Evolutionary conservation across 2,113 vertebrate genomes (phyloP).

Genomic region (Paralichthys olivaceus): DNA sequence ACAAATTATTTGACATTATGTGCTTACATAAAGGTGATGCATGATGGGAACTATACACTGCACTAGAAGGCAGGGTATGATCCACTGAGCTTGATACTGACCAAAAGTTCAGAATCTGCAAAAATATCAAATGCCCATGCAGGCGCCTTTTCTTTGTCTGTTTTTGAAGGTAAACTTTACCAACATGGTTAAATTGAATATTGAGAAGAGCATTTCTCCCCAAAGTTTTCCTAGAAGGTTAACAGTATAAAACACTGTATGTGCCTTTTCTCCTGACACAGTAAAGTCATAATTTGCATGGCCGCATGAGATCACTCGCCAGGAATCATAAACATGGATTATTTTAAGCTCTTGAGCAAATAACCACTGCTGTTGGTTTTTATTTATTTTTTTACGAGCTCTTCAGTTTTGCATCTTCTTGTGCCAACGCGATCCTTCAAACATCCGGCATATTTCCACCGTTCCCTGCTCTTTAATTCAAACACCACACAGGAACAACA

Average conservation of each 20-base stretch:
- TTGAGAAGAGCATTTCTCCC: not conserved
- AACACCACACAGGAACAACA: not conserved
- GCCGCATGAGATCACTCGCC: not conserved
- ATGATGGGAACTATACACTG: no score
- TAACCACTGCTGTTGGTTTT: not conserved
- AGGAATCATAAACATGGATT: not conserved
- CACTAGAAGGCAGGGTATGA: not conserved
- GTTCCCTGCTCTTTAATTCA: constrained; percentile 15
- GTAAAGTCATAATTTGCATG: not conserved
- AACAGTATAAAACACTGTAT: not conserved
- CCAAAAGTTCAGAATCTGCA: not conserved
- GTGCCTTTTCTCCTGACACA: not conserved
- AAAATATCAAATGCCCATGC: not conserved
- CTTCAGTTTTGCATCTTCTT: not conserved
- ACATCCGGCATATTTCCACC: not conserved
- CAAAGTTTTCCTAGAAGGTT: not conserved
- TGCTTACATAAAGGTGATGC: no score
- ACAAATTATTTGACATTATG: no score
- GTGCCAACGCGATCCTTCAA: not conserved
- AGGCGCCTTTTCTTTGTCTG: not conserved
- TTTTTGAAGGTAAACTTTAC: not conserved
- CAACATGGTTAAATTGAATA: not conserved
- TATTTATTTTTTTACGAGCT: not conserved
- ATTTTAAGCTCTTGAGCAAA: not conserved
- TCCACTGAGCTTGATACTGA: not conserved